Base-by-base conservation (phyloP, 2,113 vertebrate species). In the Tor tambroides region DNA sequence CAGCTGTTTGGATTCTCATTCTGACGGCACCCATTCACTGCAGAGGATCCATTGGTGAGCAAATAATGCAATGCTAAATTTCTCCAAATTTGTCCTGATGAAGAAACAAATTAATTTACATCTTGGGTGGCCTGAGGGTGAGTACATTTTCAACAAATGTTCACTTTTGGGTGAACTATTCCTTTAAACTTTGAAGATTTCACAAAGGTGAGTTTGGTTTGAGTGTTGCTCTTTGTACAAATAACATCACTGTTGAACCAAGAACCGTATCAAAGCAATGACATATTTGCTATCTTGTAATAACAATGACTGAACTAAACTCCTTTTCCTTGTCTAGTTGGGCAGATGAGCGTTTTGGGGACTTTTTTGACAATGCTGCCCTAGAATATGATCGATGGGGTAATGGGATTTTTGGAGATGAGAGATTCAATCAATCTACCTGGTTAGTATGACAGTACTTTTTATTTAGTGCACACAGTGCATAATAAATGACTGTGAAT, bases 391-490 rank as follows among this genome's bases (percentile, higher is more conserved):
- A 46, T 41, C 38, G n/a, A 43, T 81, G 59, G 59, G 80, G 80
- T 43, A 28, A 43, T 46, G 15, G 28, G 38, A 30, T 81, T 81
- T 81, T 81, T 65, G 80, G 80, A 28, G 12, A 30, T 46, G 35
- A 81, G 12, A 65, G 80, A 46, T 81, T 81, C 38, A 81, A 46
- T 65, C 80, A 81, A 11, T 81, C 59, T 8, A 81, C 12, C 26
- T 46, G 80, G 80, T 81, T 19, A 46, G 80, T 80, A 61, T n/a
- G 5, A 59, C 78, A 9, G 21, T 43, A 6, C 15, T 46, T 81
- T 81, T 46, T 23, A 75, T 23, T 41, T 54, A 61, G 0, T 26
- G 23, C 54, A 63, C 54, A 41, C 35, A 10, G 67, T 71, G 14
- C 30, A 21, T 35, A 69, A 35, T 69, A 38, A 72, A 72, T 72